Base-by-base conservation (phyloP, 2,888 invertebrate genomes). In the Cephonodes hylas region DNA sequence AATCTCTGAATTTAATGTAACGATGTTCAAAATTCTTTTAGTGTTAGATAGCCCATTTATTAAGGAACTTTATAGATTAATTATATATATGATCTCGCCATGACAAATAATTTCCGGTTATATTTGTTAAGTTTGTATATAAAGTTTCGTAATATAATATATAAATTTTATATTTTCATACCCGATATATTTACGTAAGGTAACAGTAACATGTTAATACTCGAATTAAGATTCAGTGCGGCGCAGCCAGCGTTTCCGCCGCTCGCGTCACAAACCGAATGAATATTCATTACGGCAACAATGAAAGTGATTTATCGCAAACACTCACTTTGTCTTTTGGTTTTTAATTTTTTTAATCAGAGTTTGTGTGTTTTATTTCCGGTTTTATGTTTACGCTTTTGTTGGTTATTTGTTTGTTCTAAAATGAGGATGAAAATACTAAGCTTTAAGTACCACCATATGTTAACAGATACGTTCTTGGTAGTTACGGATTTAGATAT, bases 271-370 rank as follows among this genome's bases (percentile, higher is more conserved):
- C 57, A 64, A 57, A 59, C 63, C 63, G 66, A 66, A 81, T 82
- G 81, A 83, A 82, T 83, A 84, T 83, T 83, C 81, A 83, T 79
- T 73, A 67, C 65, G 46, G 66, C 67, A 70, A 74, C 69, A 71
- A 76, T 70, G 62, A 48, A 72, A 75, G 76, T 78, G 75, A 84
- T 81, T 81, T 77, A 83, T 78, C 74, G 18, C 42, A 42, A 42
- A 38, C 25, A 53, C 15, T 53, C 48, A 20, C 25, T 48, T 31
- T 48, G 56, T 42, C 42, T 42, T 48, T 61, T 53, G 34, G 34
- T 48, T 48, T 60, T 60, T 60, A 60, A n/a, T 48, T 60, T 60
- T 60, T 23, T 23, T 27, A 53, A 53, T 53, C 31, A 53, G 53
- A 31, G n/a, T 53, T 25, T 27, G 48, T 15, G 45, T 7, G 7